Conservation (phyloP, 92 coral and sea anemone genomes). For the Bergia puertoricense region DNA sequence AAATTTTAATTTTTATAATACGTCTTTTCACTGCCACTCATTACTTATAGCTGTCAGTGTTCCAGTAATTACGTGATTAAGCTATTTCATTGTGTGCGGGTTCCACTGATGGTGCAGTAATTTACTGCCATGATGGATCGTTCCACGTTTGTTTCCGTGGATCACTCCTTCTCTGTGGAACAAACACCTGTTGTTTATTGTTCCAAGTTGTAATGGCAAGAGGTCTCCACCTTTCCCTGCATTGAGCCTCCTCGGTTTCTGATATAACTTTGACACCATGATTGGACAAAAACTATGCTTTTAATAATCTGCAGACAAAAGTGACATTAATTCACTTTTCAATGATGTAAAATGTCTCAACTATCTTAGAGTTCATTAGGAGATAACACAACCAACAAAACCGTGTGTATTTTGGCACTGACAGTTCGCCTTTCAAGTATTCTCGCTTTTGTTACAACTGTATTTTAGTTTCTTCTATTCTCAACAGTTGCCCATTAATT, state of each 20-base stretch:
- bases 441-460: constrained; percentile 7
- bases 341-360: constrained; percentile 1
- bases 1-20: too few species aligned
- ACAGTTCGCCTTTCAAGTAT: constrained; percentile 13
- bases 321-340: constrained; percentile 19
- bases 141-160: neutral
- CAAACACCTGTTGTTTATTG: constrained; percentile 6
- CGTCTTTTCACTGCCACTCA: constrained; percentile 3
- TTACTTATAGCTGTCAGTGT: neutral
- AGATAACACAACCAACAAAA: neutral
- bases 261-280: constrained; percentile 12
- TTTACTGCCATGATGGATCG: neutral
- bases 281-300: neutral
- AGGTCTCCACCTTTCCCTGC: neutral
- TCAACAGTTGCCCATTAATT: constrained; percentile 23
- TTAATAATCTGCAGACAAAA: neutral
- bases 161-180: constrained; percentile 6
- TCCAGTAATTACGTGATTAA: neutral
- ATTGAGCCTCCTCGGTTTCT: neutral
- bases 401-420: neutral
- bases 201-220: neutral
- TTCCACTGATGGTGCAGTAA: neutral
- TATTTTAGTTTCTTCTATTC: constrained; percentile 2
- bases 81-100: neutral
- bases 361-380: constrained; percentile 11